Evolutionary conservation across 1,140 invertebrate species (phyloP).

Genomic region (Gryon sp.): DNA sequence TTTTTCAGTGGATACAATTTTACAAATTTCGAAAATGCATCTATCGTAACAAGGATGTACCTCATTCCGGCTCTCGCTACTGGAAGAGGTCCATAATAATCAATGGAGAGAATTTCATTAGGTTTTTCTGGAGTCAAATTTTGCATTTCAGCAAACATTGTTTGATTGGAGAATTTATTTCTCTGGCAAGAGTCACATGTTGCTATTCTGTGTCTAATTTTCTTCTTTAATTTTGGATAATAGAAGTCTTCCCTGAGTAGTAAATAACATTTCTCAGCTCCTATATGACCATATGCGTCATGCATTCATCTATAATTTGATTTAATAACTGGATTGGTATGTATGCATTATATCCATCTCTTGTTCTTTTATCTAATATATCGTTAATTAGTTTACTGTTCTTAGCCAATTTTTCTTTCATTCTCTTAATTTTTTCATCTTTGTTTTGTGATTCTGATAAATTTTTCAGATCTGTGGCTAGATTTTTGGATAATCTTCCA

Average conservation of each 20-base stretch:
- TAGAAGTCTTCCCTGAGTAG: constrained; percentile 4
- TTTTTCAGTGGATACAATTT: too few species aligned
- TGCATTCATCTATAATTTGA: neutral
- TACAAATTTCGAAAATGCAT: too few species aligned
- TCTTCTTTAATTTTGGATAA: constrained; percentile 11
- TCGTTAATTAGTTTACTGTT: too few species aligned
- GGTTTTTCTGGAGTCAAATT: too few species aligned
- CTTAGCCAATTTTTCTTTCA: neutral
- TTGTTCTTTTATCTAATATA: neutral
- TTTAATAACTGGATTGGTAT: too few species aligned
- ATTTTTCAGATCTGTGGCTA: too few species aligned
- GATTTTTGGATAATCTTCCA: too few species aligned
- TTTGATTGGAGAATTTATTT: constrained; percentile 21
- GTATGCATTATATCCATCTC: neutral
- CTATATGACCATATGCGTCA: constrained; percentile 12
- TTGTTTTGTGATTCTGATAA: too few species aligned
- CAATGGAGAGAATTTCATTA: constrained; percentile 48
- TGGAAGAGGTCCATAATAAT: constrained; percentile 67
- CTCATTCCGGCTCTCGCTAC: constrained; percentile 42
- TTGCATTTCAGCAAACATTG: too few species aligned
- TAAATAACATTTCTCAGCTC: neutral
- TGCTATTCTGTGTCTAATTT: neutral
- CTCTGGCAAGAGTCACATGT: constrained; percentile 29
- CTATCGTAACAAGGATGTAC: too few species aligned
- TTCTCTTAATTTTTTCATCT: neutral